Base-by-base conservation (phyloP, 1,140 invertebrate genomes). In the Drosophila santomea region DNA sequence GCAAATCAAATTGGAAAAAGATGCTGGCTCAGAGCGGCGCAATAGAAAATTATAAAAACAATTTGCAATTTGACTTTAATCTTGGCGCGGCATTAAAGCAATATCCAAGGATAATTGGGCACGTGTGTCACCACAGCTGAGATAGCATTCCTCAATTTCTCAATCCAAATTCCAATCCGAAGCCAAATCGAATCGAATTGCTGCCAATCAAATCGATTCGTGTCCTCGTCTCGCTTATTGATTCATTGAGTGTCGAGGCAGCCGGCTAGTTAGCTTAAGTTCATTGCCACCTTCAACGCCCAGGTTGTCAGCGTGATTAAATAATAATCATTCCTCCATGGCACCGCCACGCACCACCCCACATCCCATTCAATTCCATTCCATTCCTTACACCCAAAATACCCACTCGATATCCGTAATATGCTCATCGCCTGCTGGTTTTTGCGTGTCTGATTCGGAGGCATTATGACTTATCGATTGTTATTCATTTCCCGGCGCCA, bases 391-490 rank as follows among this genome's bases (percentile, higher is more conserved):
- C 32, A 32, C 32, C 32, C 32, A 0, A 32, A 32, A 32, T 32
- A 25, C 23, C 28, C 47, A 50, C 47, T 50, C 54, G 54, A 66
- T 63, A 50, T 28, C 23, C 38, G 17, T 51, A 32, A 43, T 74
- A 56, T 58, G 39, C 43, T 64, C 62, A 38, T 47, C 23, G 38
- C n/a, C 45, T 12, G 47, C 28, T 44, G 43, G 39, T 57, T 68
- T 69, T 74, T 83, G 84, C 84, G 84, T 88, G 83, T 66, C 58
- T 83, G 82, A 79, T 68, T 82, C 64, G 32, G 73, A 84, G 76
- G 78, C 86, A 88, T 89, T 84, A 89, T 89, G 84, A 88, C 80
- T 78, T 80, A 89, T 89, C 80, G 80, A 88, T 88, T 88, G 77
- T 64, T 74, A 84, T 90, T 80, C 79, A 84, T 84, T 89, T 74